Base-by-base conservation (phyloP, 2,113 vertebrate genomes). In the Apteryx mantelli region DNA sequence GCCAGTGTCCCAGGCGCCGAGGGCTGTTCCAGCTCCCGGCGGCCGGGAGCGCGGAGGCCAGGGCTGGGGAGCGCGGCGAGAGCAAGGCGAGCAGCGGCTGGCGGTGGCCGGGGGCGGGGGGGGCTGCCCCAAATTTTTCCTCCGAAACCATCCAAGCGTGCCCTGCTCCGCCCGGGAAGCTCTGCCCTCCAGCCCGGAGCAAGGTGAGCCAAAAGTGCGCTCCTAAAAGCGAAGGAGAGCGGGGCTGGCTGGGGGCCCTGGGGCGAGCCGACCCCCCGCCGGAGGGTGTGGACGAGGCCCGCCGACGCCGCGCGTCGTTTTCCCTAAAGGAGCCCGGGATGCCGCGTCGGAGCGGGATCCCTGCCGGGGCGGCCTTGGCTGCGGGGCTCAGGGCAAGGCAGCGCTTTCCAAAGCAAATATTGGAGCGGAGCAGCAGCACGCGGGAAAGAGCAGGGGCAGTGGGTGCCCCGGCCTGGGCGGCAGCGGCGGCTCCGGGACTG, bases 391-490 rank as follows among this genome's bases (percentile, higher is more conserved):
- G 74, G 92, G 58, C 91, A 91, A 15, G 78, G 91, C 84, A 70
- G 53, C 3, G 2, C 89, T 97, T 74, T 83, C 93, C 97, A 97
- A 95, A 95, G 86, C 93, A 95, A 97, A 97, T 94, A 95, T 95
- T 93, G 88, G 91, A 79, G 14, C 84, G 70, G 82, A 0, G 2
- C 91, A 46, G 16, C 32, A 89, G 8, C 91, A 91, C 63, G 50
- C 92, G 93, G 85, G 93, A 95, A 95, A 76, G 89, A 85, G 93
- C 82, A 61, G 91, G 73, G 86, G 87, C 38, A 5, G 82, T 91
- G 13, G 13, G 63, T 73, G 24, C 56, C 65, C 92, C 2, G 1
- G 89, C 78, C 28, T 5, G 5, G 52, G 17, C 66, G 22, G 44
- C 13, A 13, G 44, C 44, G 6, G 44, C 44, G 16, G 44, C 44